Percentiles rank a stretch among this genome's conserved stretches.
phyloP scores from a whole-genome alignment of 2,113 vertebrate species.

The Oophaga pumilio region DNA sequence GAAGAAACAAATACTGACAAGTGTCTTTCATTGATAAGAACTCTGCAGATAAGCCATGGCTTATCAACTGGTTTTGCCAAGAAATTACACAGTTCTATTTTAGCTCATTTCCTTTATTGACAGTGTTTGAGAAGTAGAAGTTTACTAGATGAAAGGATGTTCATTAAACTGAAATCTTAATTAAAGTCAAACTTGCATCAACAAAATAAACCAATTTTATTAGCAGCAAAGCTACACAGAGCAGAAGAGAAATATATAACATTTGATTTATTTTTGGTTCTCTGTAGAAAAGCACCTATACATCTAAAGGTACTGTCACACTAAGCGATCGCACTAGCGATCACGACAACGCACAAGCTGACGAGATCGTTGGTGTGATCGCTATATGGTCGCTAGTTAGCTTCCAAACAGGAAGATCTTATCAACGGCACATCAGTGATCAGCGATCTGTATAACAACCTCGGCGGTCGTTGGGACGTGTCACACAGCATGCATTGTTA shows the following conservation, averaged over 20 bases:
- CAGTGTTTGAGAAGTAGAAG: background rate
- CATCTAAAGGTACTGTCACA: too few relatives aligned
- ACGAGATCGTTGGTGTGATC: too few relatives aligned
- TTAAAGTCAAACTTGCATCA: slow-evolving; percentile 12
- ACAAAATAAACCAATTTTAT: slow-evolving; percentile 14
- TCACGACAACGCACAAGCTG: too few relatives aligned
- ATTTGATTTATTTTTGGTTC: background rate
- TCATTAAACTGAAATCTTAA: slow-evolving; percentile 31
- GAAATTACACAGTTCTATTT: slow-evolving; percentile 12
- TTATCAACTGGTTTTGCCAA: slow-evolving; percentile 3
- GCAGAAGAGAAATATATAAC: background rate
- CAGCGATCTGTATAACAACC: too few relatives aligned
- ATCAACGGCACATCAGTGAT: too few relatives aligned
- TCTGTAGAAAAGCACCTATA: background rate
- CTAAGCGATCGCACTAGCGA: too few relatives aligned
- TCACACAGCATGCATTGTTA: too few relatives aligned
- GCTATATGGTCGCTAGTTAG: too few relatives aligned
- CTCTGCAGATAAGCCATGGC: slow-evolving; percentile 8
- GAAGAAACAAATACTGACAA: slow-evolving; percentile 24
- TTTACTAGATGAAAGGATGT: background rate
- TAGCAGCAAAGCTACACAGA: background rate
- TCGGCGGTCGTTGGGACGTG: too few relatives aligned
- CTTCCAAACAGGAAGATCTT: too few relatives aligned
- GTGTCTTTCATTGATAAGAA: slow-evolving; percentile 49
- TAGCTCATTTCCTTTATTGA: slow-evolving; percentile 14